These are phyloP conservation scores for Gnatocerus cornutus DNA, from an alignment of 2,888 invertebrate species.

Conservation along the genomic window DNA sequence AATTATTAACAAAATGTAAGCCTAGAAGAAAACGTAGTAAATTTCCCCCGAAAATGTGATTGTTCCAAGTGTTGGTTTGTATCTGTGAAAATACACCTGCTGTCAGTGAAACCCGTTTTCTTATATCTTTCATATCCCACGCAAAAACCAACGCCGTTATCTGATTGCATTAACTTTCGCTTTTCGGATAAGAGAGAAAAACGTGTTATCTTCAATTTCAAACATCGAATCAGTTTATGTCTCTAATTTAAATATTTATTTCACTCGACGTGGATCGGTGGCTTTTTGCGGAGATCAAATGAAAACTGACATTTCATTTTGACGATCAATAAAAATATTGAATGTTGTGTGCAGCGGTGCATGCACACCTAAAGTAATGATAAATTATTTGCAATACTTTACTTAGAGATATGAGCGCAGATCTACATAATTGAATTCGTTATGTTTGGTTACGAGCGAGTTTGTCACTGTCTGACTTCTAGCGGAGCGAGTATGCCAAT, in stretches of 20 bases:
- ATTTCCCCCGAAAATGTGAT: slow-evolving; percentile 45
- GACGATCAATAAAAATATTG: slow-evolving; percentile 7
- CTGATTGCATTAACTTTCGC: slow-evolving; percentile 38
- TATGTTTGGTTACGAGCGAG: too few relatives aligned
- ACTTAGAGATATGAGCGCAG: not conserved
- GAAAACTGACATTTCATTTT: slow-evolving; percentile 16
- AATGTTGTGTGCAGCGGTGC: not conserved
- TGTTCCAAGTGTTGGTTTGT: slow-evolving; percentile 42
- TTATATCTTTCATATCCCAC: slow-evolving; percentile 33
- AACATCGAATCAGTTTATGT: slow-evolving; percentile 32
- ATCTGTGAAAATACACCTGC: slow-evolving; percentile 42
- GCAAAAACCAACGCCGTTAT: slow-evolving; percentile 31
- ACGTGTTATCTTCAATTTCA: slow-evolving; percentile 29
- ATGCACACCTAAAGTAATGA: not conserved
- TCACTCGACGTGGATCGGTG: slow-evolving; percentile 10
- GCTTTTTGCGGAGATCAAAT: not conserved
- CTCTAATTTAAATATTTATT: slow-evolving; percentile 25
- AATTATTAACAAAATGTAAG: slow-evolving; percentile 46
- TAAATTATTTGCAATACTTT: not conserved
- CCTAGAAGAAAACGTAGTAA: slow-evolving; percentile 36
- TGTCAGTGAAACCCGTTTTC: slow-evolving; percentile 42
- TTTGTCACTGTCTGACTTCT: too few relatives aligned
- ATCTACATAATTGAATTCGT: too few relatives aligned
- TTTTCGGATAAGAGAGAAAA: slow-evolving; percentile 21
- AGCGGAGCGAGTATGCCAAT: too few relatives aligned